A percentile compares a stretch with the other conserved stretches of the same genome.
phyloP scores from a whole-genome alignment of 1,140 invertebrate genomes.

The Papilio machaon region DNA sequence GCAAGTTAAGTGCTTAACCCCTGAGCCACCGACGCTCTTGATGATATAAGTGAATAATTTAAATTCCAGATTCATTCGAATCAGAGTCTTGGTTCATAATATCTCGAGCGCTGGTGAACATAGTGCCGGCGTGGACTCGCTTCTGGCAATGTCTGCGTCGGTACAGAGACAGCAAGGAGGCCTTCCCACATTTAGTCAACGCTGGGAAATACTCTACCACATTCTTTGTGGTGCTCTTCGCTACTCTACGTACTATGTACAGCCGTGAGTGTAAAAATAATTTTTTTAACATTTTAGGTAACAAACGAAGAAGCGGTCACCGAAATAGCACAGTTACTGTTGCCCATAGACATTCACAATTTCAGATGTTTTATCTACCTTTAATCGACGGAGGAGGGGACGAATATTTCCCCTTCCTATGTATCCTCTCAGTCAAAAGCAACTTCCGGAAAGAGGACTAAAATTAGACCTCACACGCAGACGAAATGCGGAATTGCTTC shows the following conservation, averaged over 20 bases:
- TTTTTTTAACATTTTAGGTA: no score
- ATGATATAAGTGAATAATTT: conserved; percentile 7
- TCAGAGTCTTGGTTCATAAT: conserved; percentile 85
- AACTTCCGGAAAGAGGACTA: no score
- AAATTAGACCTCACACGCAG: no score
- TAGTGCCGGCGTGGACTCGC: conserved; percentile 97
- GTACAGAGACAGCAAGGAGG: conserved; percentile 94
- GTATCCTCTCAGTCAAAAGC: no score
- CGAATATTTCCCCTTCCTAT: no score
- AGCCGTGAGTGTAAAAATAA: conserved; percentile 54
- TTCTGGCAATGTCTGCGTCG: conserved; percentile 98
- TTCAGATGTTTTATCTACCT: no score
- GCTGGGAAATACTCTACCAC: conserved; percentile 99
- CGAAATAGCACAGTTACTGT: no score
- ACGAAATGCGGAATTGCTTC: no score
- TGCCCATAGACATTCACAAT: no score
- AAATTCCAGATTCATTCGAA: conserved; percentile 81
- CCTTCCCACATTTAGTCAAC: conserved; percentile 97
- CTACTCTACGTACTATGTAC: conserved; percentile 85
- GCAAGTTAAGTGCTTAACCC: no score
- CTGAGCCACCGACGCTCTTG: no score
- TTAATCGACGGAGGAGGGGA: no score
- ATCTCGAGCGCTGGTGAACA: conserved; percentile 91
- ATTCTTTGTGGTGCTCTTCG: conserved; percentile 96
- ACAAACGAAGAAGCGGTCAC: neutral